Evolutionary conservation across 1,140 invertebrate genomes (phyloP), one percentile per base, ranked within the genome.

Genomic region (Heliconius hewitsoni): DNA sequence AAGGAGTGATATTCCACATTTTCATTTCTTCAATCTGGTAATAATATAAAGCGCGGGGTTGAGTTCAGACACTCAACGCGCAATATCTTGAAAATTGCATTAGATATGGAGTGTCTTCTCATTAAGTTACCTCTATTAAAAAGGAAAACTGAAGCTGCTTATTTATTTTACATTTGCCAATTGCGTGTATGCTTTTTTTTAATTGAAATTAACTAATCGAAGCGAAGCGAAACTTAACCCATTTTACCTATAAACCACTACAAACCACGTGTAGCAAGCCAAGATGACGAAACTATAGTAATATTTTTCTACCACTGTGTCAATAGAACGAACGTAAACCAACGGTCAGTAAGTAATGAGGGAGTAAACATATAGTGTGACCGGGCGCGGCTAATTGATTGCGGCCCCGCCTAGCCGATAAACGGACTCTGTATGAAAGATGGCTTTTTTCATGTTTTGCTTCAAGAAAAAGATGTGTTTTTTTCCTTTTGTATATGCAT

Each of bases 351-450:
- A 86, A 88, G 86, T 88, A 87, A 89, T 87, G 85, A 89, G 86
- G 81, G 78, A 82, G 78, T 83, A 89, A 89, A 87, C 86, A 85
- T 89, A 89, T 87, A 84, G 82, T 86, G 85, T 89, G 84, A 84
- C 87, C 77, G 82, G 87, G 87, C 50, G 86, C 79, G 87, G 75
- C 82, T 88, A 88, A 88, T 88, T 88, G 87, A 88, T 88, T 87
- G 85, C 87, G 72, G 76, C 84, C 87, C 81, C 87, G 83, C 87
- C 87, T 83, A 27, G 60, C 77, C 83, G 81, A 83, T 84, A 83
- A 83, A 83, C 81, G 55, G 78, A 81, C 81, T 83, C 75, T 78
- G 73, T 78, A 82, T 79, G 74, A 79, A 83, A 80, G 78, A 80
- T 57, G 78, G 60, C 57, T 66, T 55, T 39, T n/a, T 52, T 79